A percentile compares a stretch with the other conserved stretches of the same genome.
Conservation (phyloP, 2,797 vertebrate genomes). For the Tenualosa thibaudeaui region DNA sequence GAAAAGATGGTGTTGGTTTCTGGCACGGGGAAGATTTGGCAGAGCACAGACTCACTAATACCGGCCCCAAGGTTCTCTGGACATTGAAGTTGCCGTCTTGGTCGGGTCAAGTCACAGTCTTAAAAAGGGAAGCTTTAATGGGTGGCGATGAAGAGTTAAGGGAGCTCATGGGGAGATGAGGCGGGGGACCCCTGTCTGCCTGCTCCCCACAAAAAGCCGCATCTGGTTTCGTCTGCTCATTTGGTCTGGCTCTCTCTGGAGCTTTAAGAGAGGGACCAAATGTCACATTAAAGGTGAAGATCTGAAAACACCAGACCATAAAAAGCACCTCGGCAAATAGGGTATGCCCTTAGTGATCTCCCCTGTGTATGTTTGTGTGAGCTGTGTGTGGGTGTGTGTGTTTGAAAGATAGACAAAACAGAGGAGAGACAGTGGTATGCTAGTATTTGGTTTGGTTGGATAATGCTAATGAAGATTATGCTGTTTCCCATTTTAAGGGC, state of each 20-base stretch:
- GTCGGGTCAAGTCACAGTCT: conserved; percentile 55
- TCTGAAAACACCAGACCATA: conserved; percentile 41
- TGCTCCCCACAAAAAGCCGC: conserved; percentile 52
- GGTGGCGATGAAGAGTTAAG: conserved; percentile 35
- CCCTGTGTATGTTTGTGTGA: conserved; percentile 18
- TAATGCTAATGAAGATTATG: no score
- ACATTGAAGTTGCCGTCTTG: conserved; percentile 49
- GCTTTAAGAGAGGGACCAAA: conserved; percentile 51
- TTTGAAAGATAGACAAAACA: conserved; percentile 32
- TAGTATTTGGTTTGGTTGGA: no score
- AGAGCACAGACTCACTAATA: conserved; percentile 31
- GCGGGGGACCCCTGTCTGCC: conserved; percentile 26
- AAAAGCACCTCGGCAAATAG: conserved; percentile 42
- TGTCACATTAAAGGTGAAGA: conserved; percentile 45
- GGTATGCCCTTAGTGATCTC: conserved; percentile 23
- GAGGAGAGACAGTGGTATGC: neutral
- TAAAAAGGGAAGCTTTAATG: conserved; percentile 59
- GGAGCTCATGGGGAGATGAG: conserved; percentile 46
- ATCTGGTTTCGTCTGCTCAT: conserved; percentile 58
- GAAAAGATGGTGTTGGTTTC: conserved; percentile 3
- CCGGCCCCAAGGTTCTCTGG: conserved; percentile 36
- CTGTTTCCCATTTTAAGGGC: no score
- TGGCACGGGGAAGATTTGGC: conserved; percentile 34
- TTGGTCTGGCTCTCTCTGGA: conserved; percentile 56
- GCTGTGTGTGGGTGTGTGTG: neutral